Evolutionary conservation across 2,113 vertebrate species (phyloP).

Genomic region (Myotis davidii): DNA sequence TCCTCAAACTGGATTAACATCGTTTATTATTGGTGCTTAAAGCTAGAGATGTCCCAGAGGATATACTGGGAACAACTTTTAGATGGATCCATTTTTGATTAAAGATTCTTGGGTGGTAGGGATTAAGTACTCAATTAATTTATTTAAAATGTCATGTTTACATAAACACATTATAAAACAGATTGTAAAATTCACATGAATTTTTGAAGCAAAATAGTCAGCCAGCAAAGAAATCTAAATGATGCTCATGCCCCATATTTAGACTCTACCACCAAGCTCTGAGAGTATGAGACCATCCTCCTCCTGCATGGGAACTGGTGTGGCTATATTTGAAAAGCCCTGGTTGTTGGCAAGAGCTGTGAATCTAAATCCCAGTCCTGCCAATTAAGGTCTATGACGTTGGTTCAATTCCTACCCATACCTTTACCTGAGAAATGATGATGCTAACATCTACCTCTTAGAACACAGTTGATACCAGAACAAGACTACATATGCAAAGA

Average conservation of each 20-base stretch:
- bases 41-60: background rate
- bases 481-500: background rate
- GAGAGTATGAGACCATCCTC: background rate
- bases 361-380: background rate
- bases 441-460: background rate
- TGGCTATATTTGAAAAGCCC: background rate
- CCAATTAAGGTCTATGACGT: background rate
- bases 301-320: background rate
- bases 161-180: background rate
- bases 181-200: background rate
- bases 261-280: background rate
- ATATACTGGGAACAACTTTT: background rate
- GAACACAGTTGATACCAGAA: background rate
- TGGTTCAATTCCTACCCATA: background rate
- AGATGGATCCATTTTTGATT: background rate
- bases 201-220: background rate
- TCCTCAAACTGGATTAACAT: background rate
- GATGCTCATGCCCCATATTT: background rate
- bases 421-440: background rate
- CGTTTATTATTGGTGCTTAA: background rate
- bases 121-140: background rate
- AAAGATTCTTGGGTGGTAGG: background rate
- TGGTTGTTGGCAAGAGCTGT: background rate
- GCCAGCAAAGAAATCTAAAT: background rate
- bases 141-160: constrained; percentile 5